Evolutionary conservation across 1,140 invertebrate species (phyloP), one percentile per base, ranked within the genome.

Genomic region (Muscidifurax raptorellus): DNA sequence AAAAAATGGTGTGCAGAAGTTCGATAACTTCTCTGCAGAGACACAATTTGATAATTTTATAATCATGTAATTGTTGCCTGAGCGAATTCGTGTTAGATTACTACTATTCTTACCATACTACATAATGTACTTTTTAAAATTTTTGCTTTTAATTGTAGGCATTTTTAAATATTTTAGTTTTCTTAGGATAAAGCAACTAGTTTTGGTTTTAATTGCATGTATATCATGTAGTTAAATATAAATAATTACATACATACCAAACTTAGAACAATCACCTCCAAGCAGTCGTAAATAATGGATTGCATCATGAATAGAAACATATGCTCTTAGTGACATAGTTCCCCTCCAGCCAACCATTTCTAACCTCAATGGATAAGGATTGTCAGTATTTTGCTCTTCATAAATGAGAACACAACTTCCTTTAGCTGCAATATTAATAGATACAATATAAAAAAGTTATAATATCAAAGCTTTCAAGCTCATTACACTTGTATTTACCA

Each of bases 331-430:
- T 9, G 97, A 97, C 84, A 95, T 95, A 13, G 95, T 96, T n/a
- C 98, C 98, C 88, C 96, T 95, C 98, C 98, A 99, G 0, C 97
- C 98, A 79, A 97, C 97, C 67, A 99, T 91, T 36, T 95, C 94
- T 32, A 98, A 92, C 9, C 94, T 94, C 72, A 97, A 93, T 18
- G 88, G 88, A 81, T 91, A 87, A 27, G 91, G 87, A 84, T 89
- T 90, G 79, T 92, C 89, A 3, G 93, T 90, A 27, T 91, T 90
- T 69, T 94, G 87, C 87, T 96, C 96, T 84, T 94, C 92, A 85
- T 96, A 97, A 86, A 96, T 92, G 4, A 97, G 90, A 78, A 97
- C 94, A 91, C 96, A 97, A 92, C 96, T 97, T 78, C 96, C 96
- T 18, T 95, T 94, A 27, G 94, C 96, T 96, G 88, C 72, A 88